These are phyloP conservation scores for Ganaspis brasiliensis DNA, from an alignment of 2,888 invertebrate species.

Conservation along the genomic window DNA sequence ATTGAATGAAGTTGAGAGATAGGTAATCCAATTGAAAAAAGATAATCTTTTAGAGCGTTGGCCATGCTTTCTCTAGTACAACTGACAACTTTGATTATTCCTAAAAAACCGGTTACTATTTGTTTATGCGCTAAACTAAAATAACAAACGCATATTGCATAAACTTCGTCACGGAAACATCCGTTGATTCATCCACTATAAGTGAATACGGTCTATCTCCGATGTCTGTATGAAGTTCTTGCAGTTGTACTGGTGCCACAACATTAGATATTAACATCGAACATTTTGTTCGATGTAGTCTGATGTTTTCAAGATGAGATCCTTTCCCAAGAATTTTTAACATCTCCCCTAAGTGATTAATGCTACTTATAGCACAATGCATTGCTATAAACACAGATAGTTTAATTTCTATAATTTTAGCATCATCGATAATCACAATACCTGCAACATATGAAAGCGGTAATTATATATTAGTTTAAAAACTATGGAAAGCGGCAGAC, in stretches of 20 bases:
- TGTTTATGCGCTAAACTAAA: conserved; percentile 44
- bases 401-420: neutral
- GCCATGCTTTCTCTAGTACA: too few species aligned
- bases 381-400: conserved; percentile 45
- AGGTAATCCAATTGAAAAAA: neutral
- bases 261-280: conserved; percentile 57
- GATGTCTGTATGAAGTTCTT: conserved; percentile 54
- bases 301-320: conserved; percentile 41
- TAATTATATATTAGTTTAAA: too few species aligned
- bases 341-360: conserved; percentile 57
- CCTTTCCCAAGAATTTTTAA: conserved; percentile 47
- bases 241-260: conserved; percentile 52
- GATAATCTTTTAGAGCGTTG: too few species aligned
- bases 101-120: conserved; percentile 52
- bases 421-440: neutral
- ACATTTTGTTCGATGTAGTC: conserved; percentile 57
- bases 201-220: conserved; percentile 52
- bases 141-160: conserved; percentile 57
- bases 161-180: conserved; percentile 57
- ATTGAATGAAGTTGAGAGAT: neutral
- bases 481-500: too few species aligned
- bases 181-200: conserved; percentile 61
- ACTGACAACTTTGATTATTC: too few species aligned
- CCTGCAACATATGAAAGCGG: neutral
- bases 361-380: conserved; percentile 49